Percentiles rank a stretch among this genome's conserved stretches.
These are phyloP conservation scores for Synanthedon tipuliformis DNA, from an alignment of 2,888 invertebrate genomes.

Conservation along the genomic window DNA sequence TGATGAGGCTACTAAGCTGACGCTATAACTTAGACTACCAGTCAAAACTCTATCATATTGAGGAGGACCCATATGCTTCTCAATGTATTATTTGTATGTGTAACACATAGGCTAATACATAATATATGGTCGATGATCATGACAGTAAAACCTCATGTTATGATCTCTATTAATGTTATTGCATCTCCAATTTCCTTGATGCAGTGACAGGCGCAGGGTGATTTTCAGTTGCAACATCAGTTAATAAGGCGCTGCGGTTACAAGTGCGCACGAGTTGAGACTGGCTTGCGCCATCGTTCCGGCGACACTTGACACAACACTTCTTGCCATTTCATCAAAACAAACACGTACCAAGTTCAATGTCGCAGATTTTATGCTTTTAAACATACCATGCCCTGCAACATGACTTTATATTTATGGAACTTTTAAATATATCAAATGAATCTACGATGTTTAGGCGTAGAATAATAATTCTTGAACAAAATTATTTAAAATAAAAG, in stretches of 20 bases:
- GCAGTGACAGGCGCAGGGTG: constrained; percentile 12
- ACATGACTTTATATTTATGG: too few species aligned
- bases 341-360: constrained; percentile 20
- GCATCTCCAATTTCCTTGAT: constrained; percentile 7
- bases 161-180: neutral
- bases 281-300: constrained; percentile 7
- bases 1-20: too few species aligned
- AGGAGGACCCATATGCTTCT: too few species aligned
- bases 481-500: too few species aligned
- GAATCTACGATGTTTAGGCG: too few species aligned
- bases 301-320: neutral
- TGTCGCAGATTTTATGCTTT: constrained; percentile 10
- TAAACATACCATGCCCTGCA: too few species aligned
- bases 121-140: neutral
- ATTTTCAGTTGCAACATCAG: constrained; percentile 30
- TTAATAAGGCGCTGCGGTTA: constrained; percentile 13
- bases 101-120: too few species aligned
- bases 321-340: neutral
- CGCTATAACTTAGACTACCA: too few species aligned
- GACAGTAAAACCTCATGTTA: neutral
- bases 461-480: too few species aligned
- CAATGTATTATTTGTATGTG: too few species aligned
- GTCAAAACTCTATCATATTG: too few species aligned
- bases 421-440: too few species aligned
- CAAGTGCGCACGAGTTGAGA: constrained; percentile 8